Conservation (phyloP, 1,140 invertebrate genomes). For the Agraylea sexmaculata region DNA sequence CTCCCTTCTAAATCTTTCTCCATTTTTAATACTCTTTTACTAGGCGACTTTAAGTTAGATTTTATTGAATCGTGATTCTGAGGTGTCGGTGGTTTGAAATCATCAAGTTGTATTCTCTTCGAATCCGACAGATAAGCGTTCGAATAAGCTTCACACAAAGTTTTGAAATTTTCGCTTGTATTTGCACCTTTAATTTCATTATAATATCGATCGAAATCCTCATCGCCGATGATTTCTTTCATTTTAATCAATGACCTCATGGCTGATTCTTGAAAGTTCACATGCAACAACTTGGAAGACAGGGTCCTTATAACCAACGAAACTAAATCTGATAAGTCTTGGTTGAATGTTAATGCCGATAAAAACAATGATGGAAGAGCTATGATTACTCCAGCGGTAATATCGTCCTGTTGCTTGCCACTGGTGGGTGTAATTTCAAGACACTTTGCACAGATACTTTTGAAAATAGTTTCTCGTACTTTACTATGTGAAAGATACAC, state of each 20-base stretch:
- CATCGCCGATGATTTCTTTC: conserved; percentile 46
- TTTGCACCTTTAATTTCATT: conserved; percentile 38
- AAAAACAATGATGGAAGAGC: conserved; percentile 52
- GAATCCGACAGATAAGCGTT: neutral
- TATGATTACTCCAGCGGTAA: conserved; percentile 53
- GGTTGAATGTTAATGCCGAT: conserved; percentile 33
- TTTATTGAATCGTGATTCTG: neutral
- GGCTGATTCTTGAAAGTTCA: conserved; percentile 54
- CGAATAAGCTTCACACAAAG: conserved; percentile 54
- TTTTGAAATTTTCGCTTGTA: conserved; percentile 50
- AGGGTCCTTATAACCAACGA: conserved; percentile 44
- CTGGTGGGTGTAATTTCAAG: conserved; percentile 43
- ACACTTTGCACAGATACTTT: conserved; percentile 51
- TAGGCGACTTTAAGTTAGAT: neutral
- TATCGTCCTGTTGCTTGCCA: conserved; percentile 45
- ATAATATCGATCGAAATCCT: conserved; percentile 48
- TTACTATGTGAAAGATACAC: conserved; percentile 52
- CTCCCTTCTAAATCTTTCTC: conserved; percentile 10
- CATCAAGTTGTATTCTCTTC: too few relatives aligned
- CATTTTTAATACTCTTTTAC: neutral
- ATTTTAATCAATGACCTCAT: conserved; percentile 54
- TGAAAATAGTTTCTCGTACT: conserved; percentile 44
- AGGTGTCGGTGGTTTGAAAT: neutral
- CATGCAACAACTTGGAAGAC: conserved; percentile 51
- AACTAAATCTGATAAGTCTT: conserved; percentile 30